Evolutionary conservation across 2,888 invertebrate genomes (phyloP).

Genomic region (Shargacucullia verbasci): DNA sequence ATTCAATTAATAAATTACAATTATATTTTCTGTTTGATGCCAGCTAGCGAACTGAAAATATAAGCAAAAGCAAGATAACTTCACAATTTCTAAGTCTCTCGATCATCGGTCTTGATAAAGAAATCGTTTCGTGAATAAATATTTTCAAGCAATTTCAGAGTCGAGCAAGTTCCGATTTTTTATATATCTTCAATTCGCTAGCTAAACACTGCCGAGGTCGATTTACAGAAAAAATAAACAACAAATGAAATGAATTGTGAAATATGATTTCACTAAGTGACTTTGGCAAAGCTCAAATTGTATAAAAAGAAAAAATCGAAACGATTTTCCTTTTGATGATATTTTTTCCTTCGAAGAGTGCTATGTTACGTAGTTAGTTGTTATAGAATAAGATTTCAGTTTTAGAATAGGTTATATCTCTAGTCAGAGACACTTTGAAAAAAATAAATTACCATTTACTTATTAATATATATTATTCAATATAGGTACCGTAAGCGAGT

Average conservation of each 20-base stretch:
- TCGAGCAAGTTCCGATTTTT: too few species aligned
- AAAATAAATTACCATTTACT: conserved; percentile 86
- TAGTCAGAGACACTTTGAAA: conserved; percentile 87
- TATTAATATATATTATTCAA: conserved; percentile 83
- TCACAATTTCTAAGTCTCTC: not conserved
- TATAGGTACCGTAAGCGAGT: conserved; percentile 80
- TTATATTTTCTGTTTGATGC: conserved; percentile 17
- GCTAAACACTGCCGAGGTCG: conserved; percentile 33
- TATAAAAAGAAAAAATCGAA: conserved; percentile 64
- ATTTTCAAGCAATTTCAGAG: too few species aligned
- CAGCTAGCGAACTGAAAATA: conserved; percentile 28
- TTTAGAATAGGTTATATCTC: conserved; percentile 85
- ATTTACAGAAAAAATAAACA: conserved; percentile 27
- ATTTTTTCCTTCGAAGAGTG: conserved; percentile 81
- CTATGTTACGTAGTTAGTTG: conserved; percentile 83
- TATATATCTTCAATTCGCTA: conserved; percentile 35
- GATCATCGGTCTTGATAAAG: not conserved
- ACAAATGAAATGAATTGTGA: conserved; percentile 64
- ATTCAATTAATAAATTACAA: conserved; percentile 30
- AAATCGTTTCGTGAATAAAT: too few species aligned
- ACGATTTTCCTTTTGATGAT: conserved; percentile 67
- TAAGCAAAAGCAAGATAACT: too few species aligned
- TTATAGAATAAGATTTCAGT: conserved; percentile 77
- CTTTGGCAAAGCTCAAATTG: conserved; percentile 87
- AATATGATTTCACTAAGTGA: conserved; percentile 85